Evolutionary conservation across 2,888 invertebrate genomes (phyloP).

Genomic region (Seladonia tumulorum): DNA sequence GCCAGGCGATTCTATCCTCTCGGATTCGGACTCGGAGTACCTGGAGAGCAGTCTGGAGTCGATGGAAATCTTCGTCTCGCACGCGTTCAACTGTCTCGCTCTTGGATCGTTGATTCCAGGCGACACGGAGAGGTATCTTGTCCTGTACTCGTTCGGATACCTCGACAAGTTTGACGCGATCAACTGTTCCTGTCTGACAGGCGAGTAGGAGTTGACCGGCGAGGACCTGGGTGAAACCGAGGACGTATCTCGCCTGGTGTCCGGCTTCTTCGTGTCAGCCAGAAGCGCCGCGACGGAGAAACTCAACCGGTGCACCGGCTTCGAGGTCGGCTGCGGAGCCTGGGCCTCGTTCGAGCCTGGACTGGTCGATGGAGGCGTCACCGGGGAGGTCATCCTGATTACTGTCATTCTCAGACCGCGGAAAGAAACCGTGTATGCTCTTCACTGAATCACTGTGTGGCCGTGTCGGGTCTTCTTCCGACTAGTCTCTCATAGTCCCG

Average conservation of each 20-base stretch:
- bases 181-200: conserved; percentile 65
- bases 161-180: conserved; percentile 54
- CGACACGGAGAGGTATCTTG: conserved; percentile 60
- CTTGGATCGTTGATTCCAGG: conserved; percentile 45
- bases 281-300: conserved; percentile 87
- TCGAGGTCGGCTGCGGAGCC: conserved; percentile 70
- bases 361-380: conserved; percentile 79
- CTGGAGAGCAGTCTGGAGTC: conserved; percentile 54
- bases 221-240: conserved; percentile 56
- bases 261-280: conserved; percentile 84
- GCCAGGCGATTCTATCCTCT: conserved; percentile 55
- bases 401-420: conserved; percentile 80
- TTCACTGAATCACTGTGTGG: conserved; percentile 21
- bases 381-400: conserved; percentile 81
- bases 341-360: conserved; percentile 73
- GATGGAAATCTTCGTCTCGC: conserved; percentile 33
- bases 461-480: neutral
- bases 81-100: conserved; percentile 26
- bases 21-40: conserved; percentile 61
- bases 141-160: conserved; percentile 65
- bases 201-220: conserved; percentile 65
- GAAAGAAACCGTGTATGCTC: neutral
- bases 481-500: conserved; percentile 26
- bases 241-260: conserved; percentile 41
- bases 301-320: conserved; percentile 83